These are phyloP conservation scores for Cheilosia soror DNA, from an alignment of 2,888 invertebrate genomes.

Conservation along the genomic window DNA sequence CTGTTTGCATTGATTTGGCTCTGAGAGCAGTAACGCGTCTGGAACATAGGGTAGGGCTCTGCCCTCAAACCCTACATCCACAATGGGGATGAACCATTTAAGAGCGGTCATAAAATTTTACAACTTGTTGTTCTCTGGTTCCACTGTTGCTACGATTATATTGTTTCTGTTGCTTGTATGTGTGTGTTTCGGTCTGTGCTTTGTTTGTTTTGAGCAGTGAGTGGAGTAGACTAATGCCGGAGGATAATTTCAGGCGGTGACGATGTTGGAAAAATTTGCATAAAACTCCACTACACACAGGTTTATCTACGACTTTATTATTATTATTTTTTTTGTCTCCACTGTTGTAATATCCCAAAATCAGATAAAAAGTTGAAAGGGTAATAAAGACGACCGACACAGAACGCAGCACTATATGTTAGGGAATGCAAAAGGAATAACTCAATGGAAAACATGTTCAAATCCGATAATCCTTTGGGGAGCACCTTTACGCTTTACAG, in stretches of 20 bases:
- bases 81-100: conserved; percentile 47
- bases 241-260: conserved; percentile 32
- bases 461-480: conserved; percentile 67
- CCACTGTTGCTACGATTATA: conserved; percentile 37
- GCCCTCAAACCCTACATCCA: conserved; percentile 1
- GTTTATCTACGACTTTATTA: conserved; percentile 60
- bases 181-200: background rate
- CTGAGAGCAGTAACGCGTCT: conserved; percentile 25
- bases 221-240: conserved; percentile 18
- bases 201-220: conserved; percentile 43
- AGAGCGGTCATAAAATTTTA: conserved; percentile 68
- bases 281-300: conserved; percentile 40
- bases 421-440: conserved; percentile 47
- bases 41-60: conserved; percentile 30
- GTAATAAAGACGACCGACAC: conserved; percentile 63
- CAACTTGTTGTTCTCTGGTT: conserved; percentile 71
- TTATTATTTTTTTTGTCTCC: background rate
- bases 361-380: conserved; percentile 69
- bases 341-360: conserved; percentile 45
- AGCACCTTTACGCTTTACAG: conserved; percentile 46
- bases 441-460: conserved; percentile 58
- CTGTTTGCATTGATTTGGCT: conserved; percentile 49
- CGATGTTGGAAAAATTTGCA: conserved; percentile 57
- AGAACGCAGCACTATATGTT: background rate
- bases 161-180: conserved; percentile 16